Conservation (phyloP, 2,113 vertebrate species). For the Petromus typicus region DNA sequence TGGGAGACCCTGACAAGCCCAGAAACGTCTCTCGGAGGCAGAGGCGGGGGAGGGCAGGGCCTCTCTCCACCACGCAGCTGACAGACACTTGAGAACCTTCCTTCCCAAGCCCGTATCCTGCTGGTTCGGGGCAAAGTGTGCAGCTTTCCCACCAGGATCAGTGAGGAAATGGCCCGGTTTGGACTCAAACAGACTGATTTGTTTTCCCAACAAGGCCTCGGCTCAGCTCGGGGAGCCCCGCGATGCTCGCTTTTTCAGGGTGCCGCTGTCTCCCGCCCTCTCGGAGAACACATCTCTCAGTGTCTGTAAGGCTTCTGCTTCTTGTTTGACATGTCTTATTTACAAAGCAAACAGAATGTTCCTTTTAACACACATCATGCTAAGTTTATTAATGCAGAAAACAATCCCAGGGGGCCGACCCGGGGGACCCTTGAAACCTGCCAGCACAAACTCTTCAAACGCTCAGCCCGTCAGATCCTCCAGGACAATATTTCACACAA, state of each 20-base stretch:
- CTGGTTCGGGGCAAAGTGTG: slow-evolving; percentile 67
- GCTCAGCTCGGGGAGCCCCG: slow-evolving; percentile 61
- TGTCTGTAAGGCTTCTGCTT: slow-evolving; percentile 87
- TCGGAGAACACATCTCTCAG: slow-evolving; percentile 84
- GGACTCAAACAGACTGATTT: slow-evolving; percentile 66
- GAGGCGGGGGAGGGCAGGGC: background rate
- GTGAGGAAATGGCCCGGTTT: slow-evolving; percentile 72
- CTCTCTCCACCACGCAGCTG: background rate
- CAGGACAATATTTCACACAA: slow-evolving; percentile 94
- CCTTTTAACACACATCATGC: slow-evolving; percentile 91
- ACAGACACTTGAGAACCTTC: slow-evolving; percentile 57
- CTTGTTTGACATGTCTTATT: slow-evolving; percentile 90
- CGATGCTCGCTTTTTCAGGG: slow-evolving; percentile 69
- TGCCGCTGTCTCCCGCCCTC: slow-evolving; percentile 51
- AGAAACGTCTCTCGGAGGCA: background rate
- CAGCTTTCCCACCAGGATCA: slow-evolving; percentile 78
- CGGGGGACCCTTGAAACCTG: slow-evolving; percentile 88
- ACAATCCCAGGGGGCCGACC: slow-evolving; percentile 89
- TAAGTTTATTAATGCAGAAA: slow-evolving; percentile 93
- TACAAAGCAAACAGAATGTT: slow-evolving; percentile 92
- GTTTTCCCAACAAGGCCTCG: slow-evolving; percentile 75
- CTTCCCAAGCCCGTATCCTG: slow-evolving; percentile 78
- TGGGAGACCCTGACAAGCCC: slow-evolving; percentile 18
- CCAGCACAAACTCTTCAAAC: slow-evolving; percentile 92
- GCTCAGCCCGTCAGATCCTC: slow-evolving; percentile 88